These are phyloP conservation scores for Heliornis fulica DNA, from an alignment of 2,113 vertebrate genomes.

Conservation along the genomic window DNA sequence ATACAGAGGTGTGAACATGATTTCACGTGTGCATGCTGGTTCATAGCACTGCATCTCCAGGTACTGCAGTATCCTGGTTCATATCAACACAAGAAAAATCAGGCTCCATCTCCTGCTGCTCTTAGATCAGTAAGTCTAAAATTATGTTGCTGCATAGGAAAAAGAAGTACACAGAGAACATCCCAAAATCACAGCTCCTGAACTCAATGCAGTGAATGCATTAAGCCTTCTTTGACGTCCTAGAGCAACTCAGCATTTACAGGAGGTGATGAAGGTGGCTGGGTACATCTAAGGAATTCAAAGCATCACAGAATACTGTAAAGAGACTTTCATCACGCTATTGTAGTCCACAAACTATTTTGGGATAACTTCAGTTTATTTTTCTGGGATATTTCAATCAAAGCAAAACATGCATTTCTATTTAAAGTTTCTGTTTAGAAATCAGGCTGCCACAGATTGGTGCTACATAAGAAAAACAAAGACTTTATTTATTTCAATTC, in stretches of 20 bases:
- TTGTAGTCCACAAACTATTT: constrained; percentile 8
- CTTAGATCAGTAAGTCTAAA: not conserved
- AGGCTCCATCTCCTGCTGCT: not conserved
- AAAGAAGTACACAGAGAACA: not conserved
- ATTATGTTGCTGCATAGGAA: not conserved
- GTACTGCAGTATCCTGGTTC: not conserved
- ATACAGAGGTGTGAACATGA: not conserved
- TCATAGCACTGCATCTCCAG: not conserved
- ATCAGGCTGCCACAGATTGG: not conserved
- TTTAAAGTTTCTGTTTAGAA: constrained; percentile 35
- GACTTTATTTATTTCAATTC: not conserved
- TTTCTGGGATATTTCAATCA: constrained; percentile 22
- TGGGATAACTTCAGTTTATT: constrained; percentile 26
- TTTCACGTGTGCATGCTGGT: not conserved
- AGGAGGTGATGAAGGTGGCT: not conserved
- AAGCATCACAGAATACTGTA: not conserved
- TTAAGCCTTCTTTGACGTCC: not conserved
- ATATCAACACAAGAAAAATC: not conserved
- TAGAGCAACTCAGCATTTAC: constrained; percentile 25
- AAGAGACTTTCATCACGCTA: not conserved
- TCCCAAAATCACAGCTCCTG: not conserved
- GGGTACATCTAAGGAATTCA: constrained; percentile 23
- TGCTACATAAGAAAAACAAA: constrained; percentile 4
- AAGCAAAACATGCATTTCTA: constrained; percentile 17
- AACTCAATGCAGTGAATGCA: not conserved